Conservation (phyloP, 1,140 invertebrate genomes). For the Linepithema humile region DNA sequence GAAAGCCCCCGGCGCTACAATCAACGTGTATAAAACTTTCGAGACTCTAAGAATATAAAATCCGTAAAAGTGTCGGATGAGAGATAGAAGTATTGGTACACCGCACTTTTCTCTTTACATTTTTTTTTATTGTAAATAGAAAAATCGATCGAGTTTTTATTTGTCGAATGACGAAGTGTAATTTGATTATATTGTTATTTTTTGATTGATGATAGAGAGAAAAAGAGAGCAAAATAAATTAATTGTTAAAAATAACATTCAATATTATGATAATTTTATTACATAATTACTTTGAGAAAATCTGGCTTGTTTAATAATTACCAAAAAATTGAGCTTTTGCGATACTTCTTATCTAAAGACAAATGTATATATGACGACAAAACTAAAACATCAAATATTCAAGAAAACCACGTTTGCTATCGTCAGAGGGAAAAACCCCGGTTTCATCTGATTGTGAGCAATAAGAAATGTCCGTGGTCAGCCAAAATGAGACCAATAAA, state of each 20-base stretch:
- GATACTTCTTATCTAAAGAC: not conserved
- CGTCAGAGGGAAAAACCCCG: not conserved
- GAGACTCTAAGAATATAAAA: conserved; percentile 20
- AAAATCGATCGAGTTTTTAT: not conserved
- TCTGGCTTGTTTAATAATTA: not conserved
- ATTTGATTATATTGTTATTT: not conserved
- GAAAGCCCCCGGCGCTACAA: not conserved
- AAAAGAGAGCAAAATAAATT: not conserved
- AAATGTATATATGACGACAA: not conserved
- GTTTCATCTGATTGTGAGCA: conserved; percentile 4
- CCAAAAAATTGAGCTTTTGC: not conserved
- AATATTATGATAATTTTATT: not conserved
- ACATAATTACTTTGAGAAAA: not conserved
- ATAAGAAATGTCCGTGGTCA: conserved; percentile 62
- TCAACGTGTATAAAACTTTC: conserved; percentile 8
- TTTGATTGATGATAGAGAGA: not conserved
- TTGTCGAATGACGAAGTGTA: not conserved
- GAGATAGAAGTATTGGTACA: not conserved
- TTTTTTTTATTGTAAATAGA: not conserved
- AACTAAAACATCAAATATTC: conserved; percentile 48
- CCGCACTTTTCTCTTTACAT: not conserved
- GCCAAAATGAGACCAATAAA: conserved; percentile 32
- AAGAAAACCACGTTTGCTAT: conserved; percentile 36
- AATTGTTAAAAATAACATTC: not conserved
- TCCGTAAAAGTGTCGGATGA: not conserved